Conservation (phyloP, 1,140 invertebrate species). For the Goniozus legneri region DNA sequence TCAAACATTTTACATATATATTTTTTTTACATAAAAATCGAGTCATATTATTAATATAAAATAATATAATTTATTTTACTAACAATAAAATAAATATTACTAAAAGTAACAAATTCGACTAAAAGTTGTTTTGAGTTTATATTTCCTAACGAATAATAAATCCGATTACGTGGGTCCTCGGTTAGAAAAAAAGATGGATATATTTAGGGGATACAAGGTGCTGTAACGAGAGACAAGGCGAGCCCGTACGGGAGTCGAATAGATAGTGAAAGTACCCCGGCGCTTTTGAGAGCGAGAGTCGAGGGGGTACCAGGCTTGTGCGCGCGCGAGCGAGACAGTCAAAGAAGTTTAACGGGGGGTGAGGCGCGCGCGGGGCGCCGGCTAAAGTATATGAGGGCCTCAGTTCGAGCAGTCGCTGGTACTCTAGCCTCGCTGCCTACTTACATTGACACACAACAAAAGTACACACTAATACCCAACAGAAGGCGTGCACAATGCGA, state of each 20-base stretch:
- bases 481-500: constrained; percentile 33
- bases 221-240: constrained; percentile 44
- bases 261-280: constrained; percentile 51
- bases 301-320: too few species aligned
- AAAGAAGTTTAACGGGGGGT: constrained; percentile 22
- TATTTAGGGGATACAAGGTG: constrained; percentile 40
- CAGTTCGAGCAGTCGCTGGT: constrained; percentile 42
- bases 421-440: constrained; percentile 50
- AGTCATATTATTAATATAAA: too few species aligned
- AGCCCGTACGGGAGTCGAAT: constrained; percentile 38
- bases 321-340: too few species aligned
- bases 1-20: too few species aligned
- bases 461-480: constrained; percentile 18
- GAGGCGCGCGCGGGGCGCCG: constrained; percentile 26
- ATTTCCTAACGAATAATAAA: too few species aligned
- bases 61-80: too few species aligned
- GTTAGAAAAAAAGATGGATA: constrained; percentile 7
- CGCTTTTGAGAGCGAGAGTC: too few species aligned
- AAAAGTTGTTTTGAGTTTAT: too few species aligned
- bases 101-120: too few species aligned
- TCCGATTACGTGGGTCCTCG: too few species aligned
- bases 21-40: too few species aligned
- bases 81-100: too few species aligned
- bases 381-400: constrained; percentile 56
- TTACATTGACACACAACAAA: constrained; percentile 40